Percentiles rank a stretch among this genome's conserved stretches.
Conservation (phyloP, 2,113 vertebrate species). For the Onychorhynchus coronatus region DNA sequence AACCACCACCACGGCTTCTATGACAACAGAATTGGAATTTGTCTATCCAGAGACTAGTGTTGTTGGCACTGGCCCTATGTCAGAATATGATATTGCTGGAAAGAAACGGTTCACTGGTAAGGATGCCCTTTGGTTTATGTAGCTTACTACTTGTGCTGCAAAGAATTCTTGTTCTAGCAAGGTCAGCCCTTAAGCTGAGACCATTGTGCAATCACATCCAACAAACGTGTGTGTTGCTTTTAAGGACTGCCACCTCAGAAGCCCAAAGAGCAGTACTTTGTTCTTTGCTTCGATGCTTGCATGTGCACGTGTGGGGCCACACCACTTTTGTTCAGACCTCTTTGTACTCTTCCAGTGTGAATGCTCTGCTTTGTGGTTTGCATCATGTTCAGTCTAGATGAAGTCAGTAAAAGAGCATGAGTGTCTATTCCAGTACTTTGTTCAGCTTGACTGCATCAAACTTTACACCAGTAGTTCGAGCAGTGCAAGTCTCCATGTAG, state of each 20-base stretch:
- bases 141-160: not conserved
- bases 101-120: constrained; percentile 93
- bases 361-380: not conserved
- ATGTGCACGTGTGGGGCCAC: rapidly evolving
- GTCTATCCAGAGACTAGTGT: constrained; percentile 58
- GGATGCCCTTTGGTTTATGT: not conserved
- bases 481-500: not conserved
- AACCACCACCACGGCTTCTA: constrained; percentile 41
- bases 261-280: not conserved
- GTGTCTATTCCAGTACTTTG: not conserved
- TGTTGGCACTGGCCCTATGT: constrained; percentile 76
- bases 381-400: not conserved
- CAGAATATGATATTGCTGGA: constrained; percentile 86
- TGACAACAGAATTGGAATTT: not conserved
- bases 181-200: not conserved
- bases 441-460: not conserved
- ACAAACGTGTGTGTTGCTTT: not conserved
- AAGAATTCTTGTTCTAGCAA: not conserved
- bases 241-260: not conserved
- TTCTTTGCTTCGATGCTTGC: not conserved
- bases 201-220: not conserved
- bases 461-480: not conserved
- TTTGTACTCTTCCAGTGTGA: not conserved
- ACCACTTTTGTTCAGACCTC: not conserved
- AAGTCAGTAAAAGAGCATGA: not conserved